Base-by-base conservation (phyloP, 2,888 invertebrate genomes). In the Plemyria rubiginata region DNA sequence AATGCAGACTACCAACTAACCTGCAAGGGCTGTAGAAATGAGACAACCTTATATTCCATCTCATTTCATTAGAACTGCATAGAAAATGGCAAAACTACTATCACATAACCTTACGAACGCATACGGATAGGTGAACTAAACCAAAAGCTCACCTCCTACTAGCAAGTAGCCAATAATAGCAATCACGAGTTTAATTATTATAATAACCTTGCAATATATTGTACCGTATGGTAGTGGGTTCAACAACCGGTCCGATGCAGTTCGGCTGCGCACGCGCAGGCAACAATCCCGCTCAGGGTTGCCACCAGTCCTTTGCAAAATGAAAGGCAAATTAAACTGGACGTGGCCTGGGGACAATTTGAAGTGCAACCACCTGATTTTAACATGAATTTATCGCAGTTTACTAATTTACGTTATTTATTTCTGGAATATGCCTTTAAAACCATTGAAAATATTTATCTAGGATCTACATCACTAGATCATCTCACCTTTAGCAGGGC, bases 191-290 rank as follows among this genome's bases (percentile, higher is more conserved):
- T 80, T 80, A 81, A 80, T 81, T 80, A 80, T 73, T 78, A 78
- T 69, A 70, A 73, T 73, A 73, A 71, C 71, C 71, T 72, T 72
- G 70, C 71, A 72, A 74, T 70, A 75, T 74, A 78, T 65, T 70
- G 70, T 71, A 78, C 80, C 76, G 80, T 77, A 80, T 75, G 78
- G 74, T 66, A 68, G 71, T 70, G 68, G 70, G 84, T 81, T 83
- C 85, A 83, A 84, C 82, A 85, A 85, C 85, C 84, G 81, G 84
- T 79, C 77, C 78, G 76, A 74, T 74, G 77, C 69, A 70, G 78
- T 79, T 81, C 72, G 81, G 82, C 75, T 70, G 83, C 84, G 84
- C 84, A 77, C 76, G 84, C 81, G 83, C 83, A 65, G 53, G 15
- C 54, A 64, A 66, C 64, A 59, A 60, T 57, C 57, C 64, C 54